These are phyloP conservation scores for Lepidostoma basale DNA, from an alignment of 1,140 invertebrate species.

Conservation along the genomic window DNA sequence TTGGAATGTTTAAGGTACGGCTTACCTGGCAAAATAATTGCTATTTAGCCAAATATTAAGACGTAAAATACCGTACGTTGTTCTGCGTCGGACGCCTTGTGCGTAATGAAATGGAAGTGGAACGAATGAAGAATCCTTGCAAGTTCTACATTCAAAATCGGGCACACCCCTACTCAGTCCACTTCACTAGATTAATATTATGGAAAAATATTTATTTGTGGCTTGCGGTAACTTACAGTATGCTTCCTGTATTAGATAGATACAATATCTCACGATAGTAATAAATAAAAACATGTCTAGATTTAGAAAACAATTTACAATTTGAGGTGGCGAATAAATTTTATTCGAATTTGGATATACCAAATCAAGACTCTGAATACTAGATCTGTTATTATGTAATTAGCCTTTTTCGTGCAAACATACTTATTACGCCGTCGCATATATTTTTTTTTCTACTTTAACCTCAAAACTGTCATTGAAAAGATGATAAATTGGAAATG, in stretches of 20 bases:
- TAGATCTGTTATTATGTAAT: too few relatives aligned
- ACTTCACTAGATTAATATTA: neutral
- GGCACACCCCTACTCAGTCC: neutral
- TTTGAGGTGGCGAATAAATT: too few relatives aligned
- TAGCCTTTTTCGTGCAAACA: too few relatives aligned
- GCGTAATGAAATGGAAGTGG: too few relatives aligned
- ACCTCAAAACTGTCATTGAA: conserved; percentile 14
- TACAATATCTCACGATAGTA: neutral
- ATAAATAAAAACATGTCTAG: conserved; percentile 1
- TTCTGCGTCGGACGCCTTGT: neutral
- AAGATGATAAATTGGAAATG: neutral
- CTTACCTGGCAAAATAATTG: neutral
- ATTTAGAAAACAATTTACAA: too few relatives aligned
- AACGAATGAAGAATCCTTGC: neutral
- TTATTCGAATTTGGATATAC: too few relatives aligned
- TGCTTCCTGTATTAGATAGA: neutral
- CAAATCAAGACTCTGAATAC: too few relatives aligned
- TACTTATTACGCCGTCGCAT: too few relatives aligned
- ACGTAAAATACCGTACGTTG: neutral
- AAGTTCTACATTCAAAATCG: neutral
- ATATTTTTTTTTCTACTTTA: too few relatives aligned
- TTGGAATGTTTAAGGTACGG: neutral
- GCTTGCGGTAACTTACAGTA: conserved; percentile 1
- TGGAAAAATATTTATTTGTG: neutral
- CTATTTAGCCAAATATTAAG: neutral